Conservation (phyloP, 2,888 invertebrate species). For the Calameuta filiformis region DNA sequence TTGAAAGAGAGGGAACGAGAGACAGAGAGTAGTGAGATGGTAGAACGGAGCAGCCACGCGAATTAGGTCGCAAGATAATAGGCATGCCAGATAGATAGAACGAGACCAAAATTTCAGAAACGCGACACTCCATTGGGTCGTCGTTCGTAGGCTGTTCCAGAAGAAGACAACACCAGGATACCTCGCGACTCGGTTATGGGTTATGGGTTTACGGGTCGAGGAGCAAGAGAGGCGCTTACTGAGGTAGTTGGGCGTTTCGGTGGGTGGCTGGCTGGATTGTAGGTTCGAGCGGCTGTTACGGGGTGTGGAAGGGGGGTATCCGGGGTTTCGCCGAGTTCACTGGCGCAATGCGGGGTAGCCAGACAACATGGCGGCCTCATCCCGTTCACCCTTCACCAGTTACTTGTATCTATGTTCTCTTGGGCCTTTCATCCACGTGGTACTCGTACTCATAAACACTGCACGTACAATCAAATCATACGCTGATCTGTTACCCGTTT, state of each 20-base stretch:
- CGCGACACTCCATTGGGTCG: neutral
- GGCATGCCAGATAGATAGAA: neutral
- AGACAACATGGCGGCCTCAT: constrained; percentile 60
- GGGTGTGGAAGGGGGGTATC: constrained; percentile 28
- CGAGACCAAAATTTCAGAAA: neutral
- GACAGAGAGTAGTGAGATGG: neutral
- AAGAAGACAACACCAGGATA: neutral
- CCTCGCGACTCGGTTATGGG: neutral
- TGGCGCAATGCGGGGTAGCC: constrained; percentile 63
- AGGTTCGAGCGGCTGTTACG: neutral
- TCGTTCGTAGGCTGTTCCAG: neutral
- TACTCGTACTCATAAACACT: neutral
- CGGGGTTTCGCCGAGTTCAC: constrained; percentile 57
- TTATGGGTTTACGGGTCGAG: neutral
- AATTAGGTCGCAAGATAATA: neutral
- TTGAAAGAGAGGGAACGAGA: too few relatives aligned
- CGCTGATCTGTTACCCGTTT: neutral
- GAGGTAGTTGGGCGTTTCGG: neutral
- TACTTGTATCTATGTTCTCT: constrained; percentile 2
- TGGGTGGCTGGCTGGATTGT: neutral
- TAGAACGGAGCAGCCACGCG: neutral
- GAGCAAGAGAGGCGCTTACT: neutral
- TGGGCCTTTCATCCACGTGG: neutral
- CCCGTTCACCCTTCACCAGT: constrained; percentile 20
- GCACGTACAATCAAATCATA: neutral